Conservation (phyloP, 53 echinoderm and acorn worm species). For the Echinometra lucunter region DNA sequence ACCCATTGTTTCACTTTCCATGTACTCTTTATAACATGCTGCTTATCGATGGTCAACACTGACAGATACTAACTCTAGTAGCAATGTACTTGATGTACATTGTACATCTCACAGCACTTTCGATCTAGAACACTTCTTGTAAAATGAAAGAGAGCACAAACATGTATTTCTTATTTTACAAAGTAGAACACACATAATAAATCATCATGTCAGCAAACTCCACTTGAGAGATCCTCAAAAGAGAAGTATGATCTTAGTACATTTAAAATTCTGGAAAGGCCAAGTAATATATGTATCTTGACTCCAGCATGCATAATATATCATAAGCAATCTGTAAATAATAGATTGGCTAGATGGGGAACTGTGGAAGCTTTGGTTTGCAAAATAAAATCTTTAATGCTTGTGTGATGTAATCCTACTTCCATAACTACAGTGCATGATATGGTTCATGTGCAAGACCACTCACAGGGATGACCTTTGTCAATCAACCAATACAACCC, state of each 20-base stretch:
- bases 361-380: not conserved
- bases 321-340: constrained; percentile 26
- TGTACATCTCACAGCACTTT: not conserved
- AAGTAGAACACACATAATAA: not conserved
- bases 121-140: not conserved
- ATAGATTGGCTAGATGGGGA: not conserved
- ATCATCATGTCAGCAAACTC: not conserved
- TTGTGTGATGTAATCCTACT: not conserved
- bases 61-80: not conserved
- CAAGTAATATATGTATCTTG: not conserved
- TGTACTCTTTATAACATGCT: too few species aligned
- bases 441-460: not conserved
- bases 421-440: not conserved
- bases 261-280: constrained; percentile 16
- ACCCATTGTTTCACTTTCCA: too few species aligned
- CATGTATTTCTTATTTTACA: not conserved
- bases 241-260: not conserved
- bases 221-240: not conserved
- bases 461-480: not conserved
- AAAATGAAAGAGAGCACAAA: not conserved
- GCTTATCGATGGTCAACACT: too few species aligned
- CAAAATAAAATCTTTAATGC: not conserved
- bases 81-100: not conserved
- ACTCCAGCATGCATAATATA: constrained; percentile 16
- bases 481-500: not conserved